Evolutionary conservation across 2,888 invertebrate genomes (phyloP).

Genomic region (Parnassius glacialis): DNA sequence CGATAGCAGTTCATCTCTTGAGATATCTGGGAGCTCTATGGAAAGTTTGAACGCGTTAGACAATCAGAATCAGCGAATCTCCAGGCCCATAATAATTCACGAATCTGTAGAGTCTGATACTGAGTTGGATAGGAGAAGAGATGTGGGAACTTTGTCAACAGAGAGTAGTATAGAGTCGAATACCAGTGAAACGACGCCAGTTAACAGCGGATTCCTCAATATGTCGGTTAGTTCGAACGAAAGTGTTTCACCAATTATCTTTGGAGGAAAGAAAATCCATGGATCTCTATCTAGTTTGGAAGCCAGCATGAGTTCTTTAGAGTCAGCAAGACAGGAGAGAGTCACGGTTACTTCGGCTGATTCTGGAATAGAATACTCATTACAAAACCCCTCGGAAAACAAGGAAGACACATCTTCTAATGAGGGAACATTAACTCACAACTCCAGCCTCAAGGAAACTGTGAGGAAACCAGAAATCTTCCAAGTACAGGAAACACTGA

Average conservation of each 20-base stretch:
- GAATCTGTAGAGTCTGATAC: constrained; percentile 42
- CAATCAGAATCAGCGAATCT: constrained; percentile 33
- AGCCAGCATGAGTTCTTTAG: constrained; percentile 74
- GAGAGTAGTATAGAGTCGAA: constrained; percentile 68
- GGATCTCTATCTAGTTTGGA: constrained; percentile 74
- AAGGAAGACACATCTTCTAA: constrained; percentile 72
- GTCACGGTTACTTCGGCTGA: constrained; percentile 73
- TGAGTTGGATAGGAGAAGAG: constrained; percentile 63
- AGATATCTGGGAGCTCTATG: constrained; percentile 75
- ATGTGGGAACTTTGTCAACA: constrained; percentile 49
- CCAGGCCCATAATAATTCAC: constrained; percentile 46
- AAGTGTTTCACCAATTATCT: constrained; percentile 72
- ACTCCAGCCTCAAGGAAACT: constrained; percentile 65
- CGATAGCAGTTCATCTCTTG: constrained; percentile 72
- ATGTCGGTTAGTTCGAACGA: constrained; percentile 74
- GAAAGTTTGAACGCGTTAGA: constrained; percentile 69
- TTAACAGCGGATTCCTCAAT: constrained; percentile 58
- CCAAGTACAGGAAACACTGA: constrained; percentile 52
- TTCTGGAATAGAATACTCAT: constrained; percentile 72
- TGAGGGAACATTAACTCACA: constrained; percentile 74
- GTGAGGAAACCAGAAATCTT: constrained; percentile 45
- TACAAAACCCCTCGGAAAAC: constrained; percentile 62
- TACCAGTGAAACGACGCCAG: constrained; percentile 65
- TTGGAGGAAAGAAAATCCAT: constrained; percentile 68
- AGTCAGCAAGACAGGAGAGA: constrained; percentile 65